phyloP scores from a whole-genome alignment of 2,797 vertebrate genomes.

The Rhinella marina region DNA sequence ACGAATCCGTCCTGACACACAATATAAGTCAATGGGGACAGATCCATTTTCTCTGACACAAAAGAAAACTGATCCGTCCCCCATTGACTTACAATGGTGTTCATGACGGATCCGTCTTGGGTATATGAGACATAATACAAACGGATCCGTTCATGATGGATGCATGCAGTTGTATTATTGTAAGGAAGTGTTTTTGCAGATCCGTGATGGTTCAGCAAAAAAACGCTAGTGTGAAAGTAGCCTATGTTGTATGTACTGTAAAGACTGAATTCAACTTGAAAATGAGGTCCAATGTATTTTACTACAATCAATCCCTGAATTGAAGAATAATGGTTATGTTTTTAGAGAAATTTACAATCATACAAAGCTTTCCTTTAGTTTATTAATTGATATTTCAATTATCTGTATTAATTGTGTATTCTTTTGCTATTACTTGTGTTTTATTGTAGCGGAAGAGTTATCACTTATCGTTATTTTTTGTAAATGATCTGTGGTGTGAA shows the following conservation, averaged over 20 bases:
- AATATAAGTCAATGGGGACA: no score
- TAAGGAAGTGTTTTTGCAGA: no score
- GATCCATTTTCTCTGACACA: no score
- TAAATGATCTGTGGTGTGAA: neutral
- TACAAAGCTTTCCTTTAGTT: neutral
- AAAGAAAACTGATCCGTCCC: no score
- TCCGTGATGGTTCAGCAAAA: no score
- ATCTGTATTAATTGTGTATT: neutral
- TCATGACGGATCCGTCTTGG: no score
- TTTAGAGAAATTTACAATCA: neutral
- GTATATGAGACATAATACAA: no score
- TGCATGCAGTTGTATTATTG: no score
- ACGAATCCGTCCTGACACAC: no score
- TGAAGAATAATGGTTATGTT: neutral
- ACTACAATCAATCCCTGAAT: neutral
- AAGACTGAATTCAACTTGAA: neutral
- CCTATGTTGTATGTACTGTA: neutral
- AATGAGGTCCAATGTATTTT: neutral
- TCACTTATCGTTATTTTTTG: neutral
- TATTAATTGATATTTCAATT: neutral
- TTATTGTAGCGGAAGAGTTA: neutral
- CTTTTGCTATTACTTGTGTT: neutral
- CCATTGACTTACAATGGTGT: no score
- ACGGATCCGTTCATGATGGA: no score
- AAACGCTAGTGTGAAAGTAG: no score